phyloP scores from a whole-genome alignment of 2,113 vertebrate genomes.

The Daboia siamensis region DNA sequence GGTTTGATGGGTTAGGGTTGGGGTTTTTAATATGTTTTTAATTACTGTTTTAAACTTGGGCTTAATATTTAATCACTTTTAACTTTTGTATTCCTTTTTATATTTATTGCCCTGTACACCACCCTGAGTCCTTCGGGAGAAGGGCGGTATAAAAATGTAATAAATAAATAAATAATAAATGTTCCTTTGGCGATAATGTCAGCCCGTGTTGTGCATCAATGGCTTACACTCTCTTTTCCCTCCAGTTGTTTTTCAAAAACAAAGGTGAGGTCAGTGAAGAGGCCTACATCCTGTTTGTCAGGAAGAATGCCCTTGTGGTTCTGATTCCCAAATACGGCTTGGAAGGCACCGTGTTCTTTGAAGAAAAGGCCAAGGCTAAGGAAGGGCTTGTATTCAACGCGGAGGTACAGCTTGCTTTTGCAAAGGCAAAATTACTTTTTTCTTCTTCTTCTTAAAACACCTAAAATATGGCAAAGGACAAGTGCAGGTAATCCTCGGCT shows the following conservation, averaged over 20 bases:
- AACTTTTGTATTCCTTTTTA: no score
- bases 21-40: no score
- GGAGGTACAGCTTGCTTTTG: constrained; percentile 73
- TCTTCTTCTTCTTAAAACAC: not conserved
- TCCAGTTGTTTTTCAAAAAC: constrained; percentile 93
- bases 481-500: not conserved
- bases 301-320: constrained; percentile 95
- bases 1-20: no score
- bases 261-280: constrained; percentile 91
- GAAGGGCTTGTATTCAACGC: constrained; percentile 80
- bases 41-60: no score
- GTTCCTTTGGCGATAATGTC: not conserved
- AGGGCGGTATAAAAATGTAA: no score
- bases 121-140: no score
- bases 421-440: not conserved
- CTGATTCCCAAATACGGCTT: constrained; percentile 95
- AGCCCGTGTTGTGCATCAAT: not conserved
- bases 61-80: no score
- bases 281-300: constrained; percentile 90
- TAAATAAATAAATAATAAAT: no score
- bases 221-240: not conserved
- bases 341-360: constrained; percentile 95
- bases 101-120: no score
- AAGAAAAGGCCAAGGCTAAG: constrained; percentile 80
- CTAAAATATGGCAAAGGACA: not conserved